These are phyloP conservation scores for Miichthys miiuy DNA, from an alignment of 2,797 vertebrate genomes.

Conservation along the genomic window DNA sequence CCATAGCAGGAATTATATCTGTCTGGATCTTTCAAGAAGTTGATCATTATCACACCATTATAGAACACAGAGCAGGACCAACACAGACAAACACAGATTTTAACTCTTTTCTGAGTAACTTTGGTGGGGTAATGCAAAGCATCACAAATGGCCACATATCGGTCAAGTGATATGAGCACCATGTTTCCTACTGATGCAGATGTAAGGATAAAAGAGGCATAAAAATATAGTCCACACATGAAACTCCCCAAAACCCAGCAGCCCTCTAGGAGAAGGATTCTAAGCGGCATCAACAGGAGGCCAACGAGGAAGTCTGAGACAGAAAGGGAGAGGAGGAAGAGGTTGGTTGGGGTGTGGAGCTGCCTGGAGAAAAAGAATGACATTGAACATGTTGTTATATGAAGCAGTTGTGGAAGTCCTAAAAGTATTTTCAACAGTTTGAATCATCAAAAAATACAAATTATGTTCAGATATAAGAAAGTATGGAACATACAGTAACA, in stretches of 20 bases:
- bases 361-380: conserved; percentile 41
- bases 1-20: conserved; percentile 51
- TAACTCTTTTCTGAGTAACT: conserved; percentile 46
- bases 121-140: conserved; percentile 29
- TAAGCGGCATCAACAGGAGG: conserved; percentile 32
- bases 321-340: conserved; percentile 60
- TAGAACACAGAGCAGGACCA: conserved; percentile 55
- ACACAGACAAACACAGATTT: conserved; percentile 45
- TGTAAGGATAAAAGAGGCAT: conserved; percentile 25
- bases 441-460: neutral
- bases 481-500: neutral
- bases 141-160: conserved; percentile 61
- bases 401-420: neutral
- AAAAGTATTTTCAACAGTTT: neutral
- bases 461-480: neutral
- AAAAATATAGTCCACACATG: conserved; percentile 23
- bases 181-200: conserved; percentile 57
- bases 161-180: conserved; percentile 57
- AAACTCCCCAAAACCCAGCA: conserved; percentile 47
- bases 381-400: neutral
- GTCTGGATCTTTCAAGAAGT: conserved; percentile 30
- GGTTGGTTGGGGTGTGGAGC: conserved; percentile 58
- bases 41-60: neutral
- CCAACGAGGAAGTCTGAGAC: conserved; percentile 54
- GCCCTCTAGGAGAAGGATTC: conserved; percentile 3